These are phyloP conservation scores for Neopelma chrysocephalum DNA, from an alignment of 2,797 vertebrate genomes.

Conservation along the genomic window DNA sequence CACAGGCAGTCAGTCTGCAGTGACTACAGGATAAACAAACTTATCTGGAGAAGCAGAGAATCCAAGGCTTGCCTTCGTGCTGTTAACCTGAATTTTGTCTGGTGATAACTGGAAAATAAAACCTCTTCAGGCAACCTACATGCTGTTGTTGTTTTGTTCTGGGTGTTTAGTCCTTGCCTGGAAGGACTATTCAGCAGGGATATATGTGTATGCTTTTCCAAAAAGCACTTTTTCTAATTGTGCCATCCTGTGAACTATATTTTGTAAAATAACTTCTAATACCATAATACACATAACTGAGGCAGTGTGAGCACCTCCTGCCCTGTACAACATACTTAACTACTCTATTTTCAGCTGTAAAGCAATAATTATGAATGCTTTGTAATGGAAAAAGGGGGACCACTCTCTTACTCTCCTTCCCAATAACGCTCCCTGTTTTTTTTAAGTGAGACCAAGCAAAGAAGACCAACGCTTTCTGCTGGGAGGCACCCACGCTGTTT, in stretches of 20 bases:
- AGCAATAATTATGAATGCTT: not conserved
- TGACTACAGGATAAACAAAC: not conserved
- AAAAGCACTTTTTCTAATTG: not conserved
- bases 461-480: not conserved
- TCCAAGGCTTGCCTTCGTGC: not conserved
- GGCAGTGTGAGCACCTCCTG: not conserved
- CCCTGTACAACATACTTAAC: not conserved
- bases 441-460: not conserved
- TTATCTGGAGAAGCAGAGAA: not conserved
- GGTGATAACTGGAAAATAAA: not conserved
- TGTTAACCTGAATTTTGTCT: not conserved
- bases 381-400: not conserved
- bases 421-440: rapidly evolving
- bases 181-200: not conserved
- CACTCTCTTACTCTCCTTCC: not conserved
- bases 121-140: not conserved
- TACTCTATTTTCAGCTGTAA: not conserved
- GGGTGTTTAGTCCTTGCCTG: not conserved
- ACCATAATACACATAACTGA: not conserved
- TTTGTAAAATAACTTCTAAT: not conserved
- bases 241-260: not conserved
- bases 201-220: rapidly evolving
- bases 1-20: not conserved
- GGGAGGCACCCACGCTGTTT: not conserved
- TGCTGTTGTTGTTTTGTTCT: not conserved